Conservation (phyloP, 1,140 invertebrate genomes). For the Pentalonia nigronervosa region DNA sequence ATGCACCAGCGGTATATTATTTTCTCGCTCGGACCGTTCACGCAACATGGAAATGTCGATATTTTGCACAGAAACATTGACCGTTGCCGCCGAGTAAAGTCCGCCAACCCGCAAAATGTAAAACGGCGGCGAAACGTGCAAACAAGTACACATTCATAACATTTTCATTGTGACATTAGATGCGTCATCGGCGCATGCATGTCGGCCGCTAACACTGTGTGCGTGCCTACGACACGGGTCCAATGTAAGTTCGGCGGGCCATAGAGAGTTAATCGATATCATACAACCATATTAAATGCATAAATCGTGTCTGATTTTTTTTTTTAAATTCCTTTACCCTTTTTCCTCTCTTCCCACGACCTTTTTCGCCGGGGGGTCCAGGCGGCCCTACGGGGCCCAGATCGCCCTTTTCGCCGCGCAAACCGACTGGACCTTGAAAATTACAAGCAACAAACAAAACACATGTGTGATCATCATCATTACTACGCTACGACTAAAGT, state of each 20-base stretch:
- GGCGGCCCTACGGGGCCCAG: conserved; percentile 75
- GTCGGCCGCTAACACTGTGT: neutral
- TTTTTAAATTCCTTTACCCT: conserved; percentile 72
- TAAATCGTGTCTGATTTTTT: conserved; percentile 10
- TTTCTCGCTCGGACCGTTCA: too few species aligned
- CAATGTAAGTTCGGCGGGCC: neutral
- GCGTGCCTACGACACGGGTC: neutral
- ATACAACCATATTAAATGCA: neutral
- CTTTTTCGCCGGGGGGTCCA: conserved; percentile 78
- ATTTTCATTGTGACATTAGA: neutral
- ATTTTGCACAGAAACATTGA: neutral
- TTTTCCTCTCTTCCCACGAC: conserved; percentile 84
- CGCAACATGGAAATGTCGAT: neutral
- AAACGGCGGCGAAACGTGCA: neutral
- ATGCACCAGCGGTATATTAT: neutral
- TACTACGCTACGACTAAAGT: neutral
- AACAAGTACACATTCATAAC: conserved; percentile 16
- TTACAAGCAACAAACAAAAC: conserved; percentile 25
- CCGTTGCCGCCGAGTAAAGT: neutral
- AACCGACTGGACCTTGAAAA: conserved; percentile 67
- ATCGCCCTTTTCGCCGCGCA: conserved; percentile 81
- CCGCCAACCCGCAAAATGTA: neutral
- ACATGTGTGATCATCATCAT: neutral
- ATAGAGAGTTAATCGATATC: neutral
- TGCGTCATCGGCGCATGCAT: neutral